These are phyloP conservation scores for Molorchus minor DNA, from an alignment of 2,888 invertebrate genomes.

Conservation along the genomic window DNA sequence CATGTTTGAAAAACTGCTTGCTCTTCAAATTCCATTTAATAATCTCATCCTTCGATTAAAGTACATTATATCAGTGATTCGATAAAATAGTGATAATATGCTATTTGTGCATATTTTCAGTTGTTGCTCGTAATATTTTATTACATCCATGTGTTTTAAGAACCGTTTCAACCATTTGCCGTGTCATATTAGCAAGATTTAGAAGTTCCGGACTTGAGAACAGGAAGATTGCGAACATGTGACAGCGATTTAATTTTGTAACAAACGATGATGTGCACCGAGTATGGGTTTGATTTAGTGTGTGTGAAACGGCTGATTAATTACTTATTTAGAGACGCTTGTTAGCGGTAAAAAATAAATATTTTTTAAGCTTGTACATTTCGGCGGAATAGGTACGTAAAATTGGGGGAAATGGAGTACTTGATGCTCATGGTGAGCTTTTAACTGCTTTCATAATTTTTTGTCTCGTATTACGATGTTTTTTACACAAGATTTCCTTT, in stretches of 20 bases:
- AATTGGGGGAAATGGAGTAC: too few relatives aligned
- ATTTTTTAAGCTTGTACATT: too few relatives aligned
- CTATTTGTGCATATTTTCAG: not conserved
- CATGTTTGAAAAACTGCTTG: not conserved
- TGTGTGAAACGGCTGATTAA: not conserved
- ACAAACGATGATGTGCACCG: not conserved
- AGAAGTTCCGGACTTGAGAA: slow-evolving; percentile 1
- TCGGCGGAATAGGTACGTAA: too few relatives aligned
- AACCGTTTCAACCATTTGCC: not conserved
- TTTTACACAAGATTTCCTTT: too few relatives aligned
- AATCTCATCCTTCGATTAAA: not conserved
- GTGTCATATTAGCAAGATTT: not conserved
- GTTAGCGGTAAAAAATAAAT: too few relatives aligned
- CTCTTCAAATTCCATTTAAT: slow-evolving; percentile 4
- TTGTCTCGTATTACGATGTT: too few relatives aligned
- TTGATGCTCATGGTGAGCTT: too few relatives aligned
- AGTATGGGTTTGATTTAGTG: not conserved
- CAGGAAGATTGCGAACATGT: slow-evolving; percentile 9
- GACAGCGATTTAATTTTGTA: slow-evolving; percentile 7
- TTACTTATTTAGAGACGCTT: not conserved
- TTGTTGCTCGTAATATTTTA: slow-evolving; percentile 5
- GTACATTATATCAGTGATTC: not conserved
- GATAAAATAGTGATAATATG: too few relatives aligned
- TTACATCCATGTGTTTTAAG: slow-evolving; percentile 3
- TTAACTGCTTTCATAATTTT: too few relatives aligned